phyloP scores from a whole-genome alignment of 1,140 invertebrate species.

The Planococcus citri region DNA sequence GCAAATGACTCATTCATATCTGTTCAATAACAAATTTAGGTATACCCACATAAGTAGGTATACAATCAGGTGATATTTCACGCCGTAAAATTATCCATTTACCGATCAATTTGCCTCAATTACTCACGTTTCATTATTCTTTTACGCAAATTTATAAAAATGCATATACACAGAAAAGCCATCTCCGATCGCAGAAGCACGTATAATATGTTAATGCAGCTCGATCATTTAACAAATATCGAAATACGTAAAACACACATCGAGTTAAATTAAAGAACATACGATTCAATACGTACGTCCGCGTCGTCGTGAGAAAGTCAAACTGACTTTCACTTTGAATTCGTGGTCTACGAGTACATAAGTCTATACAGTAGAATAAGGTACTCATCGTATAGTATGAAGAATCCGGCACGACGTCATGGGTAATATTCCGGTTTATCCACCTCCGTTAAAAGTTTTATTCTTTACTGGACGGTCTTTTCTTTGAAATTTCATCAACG shows the following conservation, averaged over 20 bases:
- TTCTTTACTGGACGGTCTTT: neutral
- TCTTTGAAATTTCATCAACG: neutral
- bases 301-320: conserved; percentile 12
- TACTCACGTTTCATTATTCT: no score
- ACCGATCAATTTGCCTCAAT: no score
- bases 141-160: no score
- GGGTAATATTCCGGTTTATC: conserved; percentile 7
- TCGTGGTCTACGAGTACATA: conserved; percentile 10
- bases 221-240: neutral
- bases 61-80: no score
- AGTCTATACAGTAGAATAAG: no score
- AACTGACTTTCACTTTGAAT: conserved; percentile 14
- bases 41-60: neutral
- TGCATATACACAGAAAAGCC: no score
- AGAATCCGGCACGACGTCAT: conserved; percentile 15
- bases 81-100: no score
- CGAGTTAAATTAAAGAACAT: neutral
- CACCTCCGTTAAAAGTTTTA: conserved; percentile 1
- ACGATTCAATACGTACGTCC: neutral
- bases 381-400: no score
- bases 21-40: neutral
- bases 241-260: neutral
- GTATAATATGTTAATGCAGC: neutral
- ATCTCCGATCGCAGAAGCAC: no score
- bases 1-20: neutral